Evolutionary conservation across 2,113 vertebrate genomes (phyloP), one percentile per base, ranked within the genome.

Genomic region (Pygoscelis antarcticus): DNA sequence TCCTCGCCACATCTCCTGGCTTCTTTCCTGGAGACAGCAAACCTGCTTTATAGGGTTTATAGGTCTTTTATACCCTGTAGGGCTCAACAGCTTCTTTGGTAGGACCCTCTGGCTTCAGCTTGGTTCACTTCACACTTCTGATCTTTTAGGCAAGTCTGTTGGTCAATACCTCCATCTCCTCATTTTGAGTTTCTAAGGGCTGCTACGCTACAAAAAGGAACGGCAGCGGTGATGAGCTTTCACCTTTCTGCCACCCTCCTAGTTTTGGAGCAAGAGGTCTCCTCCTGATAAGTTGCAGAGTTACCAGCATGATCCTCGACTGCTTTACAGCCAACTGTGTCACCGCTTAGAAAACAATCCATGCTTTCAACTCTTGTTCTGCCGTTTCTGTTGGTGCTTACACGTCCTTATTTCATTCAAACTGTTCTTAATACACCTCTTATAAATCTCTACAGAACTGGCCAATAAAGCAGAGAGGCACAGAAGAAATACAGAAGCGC

Each of bases 161-260:
- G 49, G 47, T 22, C 64, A 29, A 10, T 8, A 23, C 18, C n/a
- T 42, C 58, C 30, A 18, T 0, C 38, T 60, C 26, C 26, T 55
- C n/a, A 12, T n/a, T 55, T 36, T 16, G 44, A 71, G 26, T 22
- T 74, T 65, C 51, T 49, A 3, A 27, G 40, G 25, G 77, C 40
- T 86, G 44, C 64, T 38, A 9, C 36, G 5, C 17, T 11, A 44
- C 75, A 30, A 70, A 38, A 60, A 49, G 30, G 26, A 79, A 55
- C 1, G 12, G 46, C 60, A 83, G 27, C 0, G 0, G 19, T 15
- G 40, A 51, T 1, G 1, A 29, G 32, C 57, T 65, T 32, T n/a
- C 27, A 64, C 64, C 42, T 51, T 44, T 34, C 34, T 83, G 58
- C 17, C 46, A 27, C 25, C 6, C 12, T 58, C 70, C 16, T 25